These are phyloP conservation scores for Notocelia uddmanniana DNA, from an alignment of 2,888 invertebrate genomes.

Conservation along the genomic window DNA sequence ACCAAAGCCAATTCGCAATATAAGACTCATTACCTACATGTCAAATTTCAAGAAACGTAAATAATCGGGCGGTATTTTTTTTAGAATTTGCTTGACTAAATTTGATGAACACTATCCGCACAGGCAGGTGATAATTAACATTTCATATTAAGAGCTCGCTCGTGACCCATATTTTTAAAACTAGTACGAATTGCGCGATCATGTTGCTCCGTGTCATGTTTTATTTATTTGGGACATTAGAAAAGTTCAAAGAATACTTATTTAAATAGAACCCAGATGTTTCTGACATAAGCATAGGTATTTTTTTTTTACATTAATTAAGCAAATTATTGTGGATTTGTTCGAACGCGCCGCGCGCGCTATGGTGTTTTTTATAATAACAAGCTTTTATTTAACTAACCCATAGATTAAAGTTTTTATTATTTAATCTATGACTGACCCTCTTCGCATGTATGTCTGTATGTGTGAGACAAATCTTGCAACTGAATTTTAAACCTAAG, in stretches of 20 bases:
- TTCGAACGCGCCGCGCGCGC: background rate
- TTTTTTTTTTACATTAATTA: background rate
- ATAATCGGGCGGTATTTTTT: background rate
- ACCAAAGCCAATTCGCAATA: too few species aligned
- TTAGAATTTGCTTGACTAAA: background rate
- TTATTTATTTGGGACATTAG: constrained; percentile 37
- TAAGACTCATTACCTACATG: too few species aligned
- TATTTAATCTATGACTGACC: too few species aligned
- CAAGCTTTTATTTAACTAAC: too few species aligned
- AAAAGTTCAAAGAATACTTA: constrained; percentile 21
- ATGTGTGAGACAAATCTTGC: too few species aligned
- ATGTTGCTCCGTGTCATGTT: constrained; percentile 23
- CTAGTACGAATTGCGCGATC: constrained; percentile 61
- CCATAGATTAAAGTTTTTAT: too few species aligned
- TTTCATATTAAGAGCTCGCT: constrained; percentile 50
- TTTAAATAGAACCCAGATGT: background rate
- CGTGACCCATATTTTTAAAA: constrained; percentile 60
- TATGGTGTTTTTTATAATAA: background rate
- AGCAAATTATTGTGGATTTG: background rate
- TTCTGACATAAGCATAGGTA: background rate
- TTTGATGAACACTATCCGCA: constrained; percentile 3
- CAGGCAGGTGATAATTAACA: constrained; percentile 25
- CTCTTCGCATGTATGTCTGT: too few species aligned
- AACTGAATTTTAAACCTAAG: too few species aligned
- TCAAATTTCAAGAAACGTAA: too few species aligned